Percentiles rank a stretch among this genome's conserved stretches.
phyloP scores from a whole-genome alignment of 1,140 invertebrate species.

The Megalopta genalis region DNA sequence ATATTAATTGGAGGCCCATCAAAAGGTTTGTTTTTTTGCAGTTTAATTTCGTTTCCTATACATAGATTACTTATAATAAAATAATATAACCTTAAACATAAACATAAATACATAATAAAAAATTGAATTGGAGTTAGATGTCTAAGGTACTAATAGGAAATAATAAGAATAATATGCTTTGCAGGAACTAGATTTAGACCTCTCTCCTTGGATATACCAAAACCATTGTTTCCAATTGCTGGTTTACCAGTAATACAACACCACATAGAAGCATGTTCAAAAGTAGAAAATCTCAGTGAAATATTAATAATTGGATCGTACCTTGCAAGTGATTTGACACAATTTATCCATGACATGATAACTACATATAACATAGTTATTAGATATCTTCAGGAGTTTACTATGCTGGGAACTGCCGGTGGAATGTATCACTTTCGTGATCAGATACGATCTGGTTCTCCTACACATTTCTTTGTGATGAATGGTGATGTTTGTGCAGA shows the following conservation, averaged over 20 bases:
- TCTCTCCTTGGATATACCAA: slow-evolving; percentile 96
- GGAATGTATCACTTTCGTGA: slow-evolving; percentile 98
- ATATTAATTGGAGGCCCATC: slow-evolving; percentile 61
- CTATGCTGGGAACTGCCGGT: slow-evolving; percentile 96
- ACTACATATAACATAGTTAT: slow-evolving; percentile 91
- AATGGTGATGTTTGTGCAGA: slow-evolving; percentile 99
- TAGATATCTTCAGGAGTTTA: slow-evolving; percentile 97
- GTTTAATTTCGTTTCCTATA: background rate
- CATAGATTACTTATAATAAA: background rate
- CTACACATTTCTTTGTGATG: slow-evolving; percentile 95
- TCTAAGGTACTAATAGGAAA: background rate
- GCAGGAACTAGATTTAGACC: slow-evolving; percentile 97
- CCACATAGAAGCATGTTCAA: slow-evolving; percentile 96
- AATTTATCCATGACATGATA: slow-evolving; percentile 92
- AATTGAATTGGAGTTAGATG: background rate
- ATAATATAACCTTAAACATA: slow-evolving; percentile 6
- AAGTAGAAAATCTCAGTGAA: slow-evolving; percentile 90
- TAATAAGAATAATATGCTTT: slow-evolving; percentile 49
- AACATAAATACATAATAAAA: background rate
- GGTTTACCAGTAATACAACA: slow-evolving; percentile 97
- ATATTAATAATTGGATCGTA: slow-evolving; percentile 97
- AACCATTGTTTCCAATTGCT: slow-evolving; percentile 98
- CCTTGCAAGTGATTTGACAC: slow-evolving; percentile 88
- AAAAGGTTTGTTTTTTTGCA: slow-evolving; percentile 46
- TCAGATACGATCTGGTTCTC: slow-evolving; percentile 94